Percentiles rank a stretch among this genome's conserved stretches.
Conservation (phyloP, 2,113 vertebrate species). For the Rhombomys opimus region DNA sequence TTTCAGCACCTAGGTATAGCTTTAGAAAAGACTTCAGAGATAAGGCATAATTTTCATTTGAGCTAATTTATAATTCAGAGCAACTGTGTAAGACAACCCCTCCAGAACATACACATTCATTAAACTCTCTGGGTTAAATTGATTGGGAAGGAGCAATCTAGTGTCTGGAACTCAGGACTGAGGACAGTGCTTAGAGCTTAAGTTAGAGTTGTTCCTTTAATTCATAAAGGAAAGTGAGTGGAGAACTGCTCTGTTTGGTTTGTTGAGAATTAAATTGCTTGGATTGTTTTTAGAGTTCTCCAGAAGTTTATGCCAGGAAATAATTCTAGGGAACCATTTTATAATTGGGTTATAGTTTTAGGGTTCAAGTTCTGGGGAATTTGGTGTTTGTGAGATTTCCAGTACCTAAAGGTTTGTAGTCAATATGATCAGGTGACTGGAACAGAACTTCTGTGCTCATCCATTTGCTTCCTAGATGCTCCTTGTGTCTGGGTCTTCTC, state of each 20-base stretch:
- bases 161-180: constrained; percentile 35
- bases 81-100: neutral
- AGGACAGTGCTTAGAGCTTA: neutral
- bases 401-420: neutral
- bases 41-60: constrained; percentile 40
- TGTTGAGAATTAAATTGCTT: constrained; percentile 51
- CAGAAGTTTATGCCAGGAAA: constrained; percentile 1
- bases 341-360: neutral
- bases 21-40: constrained; percentile 52
- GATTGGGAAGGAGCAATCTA: constrained; percentile 25
- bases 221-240: constrained; percentile 36
- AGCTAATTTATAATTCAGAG: constrained; percentile 50
- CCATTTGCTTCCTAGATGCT: neutral
- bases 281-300: constrained; percentile 14
- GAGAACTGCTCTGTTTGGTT: neutral
- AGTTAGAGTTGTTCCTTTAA: constrained; percentile 39
- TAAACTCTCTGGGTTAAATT: constrained; percentile 35
- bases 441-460: neutral
- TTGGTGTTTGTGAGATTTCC: constrained; percentile 9
- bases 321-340: constrained; percentile 25
- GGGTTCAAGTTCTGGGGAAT: neutral
- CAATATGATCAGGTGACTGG: neutral
- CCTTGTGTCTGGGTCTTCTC: neutral
- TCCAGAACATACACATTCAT: neutral
- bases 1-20: neutral